phyloP scores from a whole-genome alignment of 2,888 invertebrate species.

The Trachelus iudaicus region DNA sequence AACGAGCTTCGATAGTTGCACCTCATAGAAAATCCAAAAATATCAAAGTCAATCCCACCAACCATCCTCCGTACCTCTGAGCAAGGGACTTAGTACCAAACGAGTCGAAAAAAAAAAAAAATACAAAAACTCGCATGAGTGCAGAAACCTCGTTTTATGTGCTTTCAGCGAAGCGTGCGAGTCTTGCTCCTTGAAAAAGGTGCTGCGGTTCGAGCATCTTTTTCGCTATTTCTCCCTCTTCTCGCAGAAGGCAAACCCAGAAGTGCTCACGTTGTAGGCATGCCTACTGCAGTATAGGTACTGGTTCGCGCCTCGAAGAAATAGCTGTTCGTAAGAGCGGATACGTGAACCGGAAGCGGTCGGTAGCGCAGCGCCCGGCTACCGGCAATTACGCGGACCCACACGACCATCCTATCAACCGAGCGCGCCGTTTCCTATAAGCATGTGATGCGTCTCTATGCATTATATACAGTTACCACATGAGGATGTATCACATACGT shows the following conservation, averaged over 20 bases:
- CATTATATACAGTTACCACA: not conserved
- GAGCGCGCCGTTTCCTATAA: constrained; percentile 8
- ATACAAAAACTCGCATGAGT: not conserved
- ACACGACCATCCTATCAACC: constrained; percentile 44
- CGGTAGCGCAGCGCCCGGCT: constrained; percentile 51
- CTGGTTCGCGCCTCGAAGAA: constrained; percentile 16
- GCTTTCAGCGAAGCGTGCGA: not conserved
- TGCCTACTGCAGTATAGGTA: not conserved
- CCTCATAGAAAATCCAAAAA: too few species aligned
- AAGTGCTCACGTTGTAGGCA: not conserved
- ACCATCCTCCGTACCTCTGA: not conserved
- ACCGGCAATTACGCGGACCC: constrained; percentile 53
- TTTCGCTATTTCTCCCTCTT: too few species aligned
- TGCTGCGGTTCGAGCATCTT: too few species aligned
- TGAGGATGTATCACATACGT: not conserved
- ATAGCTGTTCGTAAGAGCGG: constrained; percentile 55
- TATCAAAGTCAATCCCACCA: not conserved
- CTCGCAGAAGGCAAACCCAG: not conserved
- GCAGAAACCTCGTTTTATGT: not conserved
- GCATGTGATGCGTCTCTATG: not conserved
- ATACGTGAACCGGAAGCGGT: constrained; percentile 61
- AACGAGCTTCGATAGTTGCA: not conserved
- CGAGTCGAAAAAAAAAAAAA: not conserved
- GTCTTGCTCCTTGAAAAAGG: not conserved
- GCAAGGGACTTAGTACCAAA: not conserved